Percentiles rank a stretch among this genome's conserved stretches.
Conservation (phyloP, 2,113 vertebrate species). For the Callithrix jacchus region DNA sequence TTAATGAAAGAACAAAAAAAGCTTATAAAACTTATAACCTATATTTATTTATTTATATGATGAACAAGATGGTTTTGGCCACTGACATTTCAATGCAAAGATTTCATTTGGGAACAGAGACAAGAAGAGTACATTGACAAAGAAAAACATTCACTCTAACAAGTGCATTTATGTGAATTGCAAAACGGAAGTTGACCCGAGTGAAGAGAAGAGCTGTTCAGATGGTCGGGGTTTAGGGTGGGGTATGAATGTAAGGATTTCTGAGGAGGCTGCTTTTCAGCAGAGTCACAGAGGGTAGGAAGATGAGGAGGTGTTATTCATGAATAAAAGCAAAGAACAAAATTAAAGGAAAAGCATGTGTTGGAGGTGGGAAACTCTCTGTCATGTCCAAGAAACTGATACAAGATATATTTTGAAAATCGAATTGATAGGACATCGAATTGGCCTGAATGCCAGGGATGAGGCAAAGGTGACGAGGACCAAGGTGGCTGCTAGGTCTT, state of each 20-base stretch:
- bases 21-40: background rate
- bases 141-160: background rate
- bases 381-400: accelerated
- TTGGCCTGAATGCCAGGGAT: no score
- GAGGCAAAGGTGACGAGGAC: accelerated
- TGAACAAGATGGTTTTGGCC: background rate
- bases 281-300: accelerated
- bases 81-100: background rate
- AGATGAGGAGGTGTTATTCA: accelerated
- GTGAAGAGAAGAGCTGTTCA: background rate
- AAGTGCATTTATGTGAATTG: background rate
- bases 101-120: background rate
- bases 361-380: accelerated
- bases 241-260: background rate
- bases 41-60: background rate
- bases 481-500: accelerated
- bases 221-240: no score
- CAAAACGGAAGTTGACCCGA: background rate
- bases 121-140: background rate
- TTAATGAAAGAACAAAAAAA: background rate
- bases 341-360: accelerated
- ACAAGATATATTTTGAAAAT: background rate
- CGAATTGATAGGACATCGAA: accelerated
- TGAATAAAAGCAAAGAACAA: background rate
- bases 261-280: no score